These are phyloP conservation scores for Latrodectus hesperus DNA, from an alignment of 2,888 invertebrate genomes.

Conservation along the genomic window DNA sequence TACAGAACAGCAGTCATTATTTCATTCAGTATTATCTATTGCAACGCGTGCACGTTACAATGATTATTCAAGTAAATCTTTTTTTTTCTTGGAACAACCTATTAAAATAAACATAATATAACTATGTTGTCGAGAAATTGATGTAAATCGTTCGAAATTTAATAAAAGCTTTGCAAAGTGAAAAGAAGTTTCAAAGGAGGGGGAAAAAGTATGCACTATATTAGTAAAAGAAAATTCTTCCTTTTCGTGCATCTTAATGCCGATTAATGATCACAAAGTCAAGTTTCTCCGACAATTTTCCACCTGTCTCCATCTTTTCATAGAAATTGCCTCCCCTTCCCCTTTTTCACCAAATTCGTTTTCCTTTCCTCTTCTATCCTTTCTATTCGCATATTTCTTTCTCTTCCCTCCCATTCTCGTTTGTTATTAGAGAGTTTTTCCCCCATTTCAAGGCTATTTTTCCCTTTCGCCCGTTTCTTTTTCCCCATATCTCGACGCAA, in stretches of 20 bases:
- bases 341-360: not conserved
- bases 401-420: constrained; percentile 3
- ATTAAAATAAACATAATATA: constrained; percentile 34
- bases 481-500: constrained; percentile 17
- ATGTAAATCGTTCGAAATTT: not conserved
- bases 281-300: constrained; percentile 43
- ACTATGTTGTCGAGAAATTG: not conserved
- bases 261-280: constrained; percentile 51
- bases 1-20: no score
- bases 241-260: constrained; percentile 48
- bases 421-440: constrained; percentile 42
- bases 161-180: not conserved
- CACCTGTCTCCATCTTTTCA: constrained; percentile 21
- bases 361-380: not conserved
- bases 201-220: not conserved
- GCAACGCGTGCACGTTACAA: not conserved
- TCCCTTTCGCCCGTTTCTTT: constrained; percentile 4
- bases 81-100: not conserved
- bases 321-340: not conserved
- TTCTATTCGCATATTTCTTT: not conserved
- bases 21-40: no score
- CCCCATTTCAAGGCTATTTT: constrained; percentile 34
- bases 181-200: not conserved
- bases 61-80: not conserved
- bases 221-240: not conserved